These are phyloP conservation scores for Hecatera dysodea DNA, from an alignment of 2,888 invertebrate genomes.

Conservation along the genomic window DNA sequence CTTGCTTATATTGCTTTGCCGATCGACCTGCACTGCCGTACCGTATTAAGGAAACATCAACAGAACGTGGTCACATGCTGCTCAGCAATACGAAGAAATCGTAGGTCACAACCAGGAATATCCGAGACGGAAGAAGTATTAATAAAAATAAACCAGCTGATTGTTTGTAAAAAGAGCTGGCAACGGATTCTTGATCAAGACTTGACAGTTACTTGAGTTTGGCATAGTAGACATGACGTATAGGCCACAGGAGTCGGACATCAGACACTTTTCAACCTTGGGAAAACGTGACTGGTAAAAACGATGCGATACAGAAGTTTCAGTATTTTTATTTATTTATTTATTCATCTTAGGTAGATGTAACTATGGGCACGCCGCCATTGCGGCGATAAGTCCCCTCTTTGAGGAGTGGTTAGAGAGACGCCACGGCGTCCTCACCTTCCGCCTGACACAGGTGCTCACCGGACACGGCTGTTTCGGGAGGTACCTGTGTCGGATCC, in stretches of 20 bases:
- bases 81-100: neutral
- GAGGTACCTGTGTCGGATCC: too few species aligned
- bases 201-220: slow-evolving; percentile 11
- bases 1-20: neutral
- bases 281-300: neutral
- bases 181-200: neutral
- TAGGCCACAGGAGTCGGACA: slow-evolving; percentile 41
- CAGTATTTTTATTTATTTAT: too few species aligned
- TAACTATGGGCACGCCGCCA: too few species aligned
- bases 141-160: slow-evolving; percentile 30
- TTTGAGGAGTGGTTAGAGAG: too few species aligned
- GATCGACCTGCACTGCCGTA: neutral
- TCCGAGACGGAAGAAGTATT: neutral
- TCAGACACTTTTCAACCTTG: slow-evolving; percentile 54
- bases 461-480: too few species aligned
- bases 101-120: slow-evolving; percentile 12
- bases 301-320: slow-evolving; percentile 27
- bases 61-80: neutral
- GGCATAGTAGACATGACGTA: neutral
- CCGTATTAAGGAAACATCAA: neutral
- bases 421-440: too few species aligned
- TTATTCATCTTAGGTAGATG: too few species aligned
- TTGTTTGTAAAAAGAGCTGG: slow-evolving; percentile 33
- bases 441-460: too few species aligned
- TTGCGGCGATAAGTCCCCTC: too few species aligned